These are phyloP conservation scores for Lasiurus cinereus DNA, from an alignment of 2,113 vertebrate species.

Conservation along the genomic window DNA sequence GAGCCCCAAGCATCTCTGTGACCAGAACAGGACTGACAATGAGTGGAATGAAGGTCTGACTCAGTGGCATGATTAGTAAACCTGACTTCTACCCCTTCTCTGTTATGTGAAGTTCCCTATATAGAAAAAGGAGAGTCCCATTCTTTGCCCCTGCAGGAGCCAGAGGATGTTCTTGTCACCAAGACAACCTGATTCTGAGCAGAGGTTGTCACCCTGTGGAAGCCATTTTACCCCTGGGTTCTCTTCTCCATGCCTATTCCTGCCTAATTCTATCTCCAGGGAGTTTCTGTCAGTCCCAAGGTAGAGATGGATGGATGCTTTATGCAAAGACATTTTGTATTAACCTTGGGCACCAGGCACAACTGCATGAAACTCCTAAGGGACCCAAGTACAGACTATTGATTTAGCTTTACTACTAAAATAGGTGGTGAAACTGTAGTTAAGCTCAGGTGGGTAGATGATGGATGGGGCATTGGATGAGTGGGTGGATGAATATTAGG, in stretches of 20 bases:
- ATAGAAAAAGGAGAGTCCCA: not conserved
- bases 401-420: not conserved
- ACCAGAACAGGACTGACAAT: not conserved
- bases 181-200: slow-evolving; percentile 46
- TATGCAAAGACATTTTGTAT: slow-evolving; percentile 1
- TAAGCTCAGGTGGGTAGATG: not conserved
- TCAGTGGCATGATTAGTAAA: not conserved
- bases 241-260: not conserved
- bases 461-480: not conserved
- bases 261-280: not conserved
- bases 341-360: not conserved
- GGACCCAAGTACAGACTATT: not conserved
- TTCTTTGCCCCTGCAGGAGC: not conserved
- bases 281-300: not conserved
- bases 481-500: not conserved
- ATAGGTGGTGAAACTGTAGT: not conserved
- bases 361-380: not conserved
- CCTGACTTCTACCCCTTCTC: not conserved
- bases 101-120: not conserved
- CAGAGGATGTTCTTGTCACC: slow-evolving; percentile 48
- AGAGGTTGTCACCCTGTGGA: slow-evolving; percentile 20
- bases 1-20: not conserved
- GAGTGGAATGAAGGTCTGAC: not conserved
- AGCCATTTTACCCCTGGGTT: not conserved
- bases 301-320: not conserved